A percentile compares a stretch with the other conserved stretches of the same genome.
Evolutionary conservation across 2,797 vertebrate species (phyloP).

Genomic region (Paguma larvata): DNA sequence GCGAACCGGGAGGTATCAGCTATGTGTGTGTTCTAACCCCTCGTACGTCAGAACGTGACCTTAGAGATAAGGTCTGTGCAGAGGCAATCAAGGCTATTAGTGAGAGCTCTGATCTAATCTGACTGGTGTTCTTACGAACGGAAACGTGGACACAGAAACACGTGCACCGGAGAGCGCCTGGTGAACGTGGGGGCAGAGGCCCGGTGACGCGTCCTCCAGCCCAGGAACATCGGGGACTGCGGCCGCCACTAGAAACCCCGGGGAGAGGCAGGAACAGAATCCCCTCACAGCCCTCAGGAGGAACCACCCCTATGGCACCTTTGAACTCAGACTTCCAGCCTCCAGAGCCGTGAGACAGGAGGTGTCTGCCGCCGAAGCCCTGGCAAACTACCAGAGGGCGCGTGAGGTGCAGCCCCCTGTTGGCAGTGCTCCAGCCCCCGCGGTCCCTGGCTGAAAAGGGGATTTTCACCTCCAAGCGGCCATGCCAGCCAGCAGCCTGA

Average conservation of each 20-base stretch:
- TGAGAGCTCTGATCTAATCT: background rate
- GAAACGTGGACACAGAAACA: background rate
- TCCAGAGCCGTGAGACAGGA: background rate
- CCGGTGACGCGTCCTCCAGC: background rate
- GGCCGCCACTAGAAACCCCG: background rate
- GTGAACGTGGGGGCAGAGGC: background rate
- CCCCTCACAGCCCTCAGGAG: background rate
- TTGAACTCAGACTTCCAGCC: background rate
- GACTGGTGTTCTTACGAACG: background rate
- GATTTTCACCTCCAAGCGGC: background rate
- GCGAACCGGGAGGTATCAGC: background rate
- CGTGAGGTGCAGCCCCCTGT: fast-evolving
- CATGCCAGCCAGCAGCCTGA: background rate
- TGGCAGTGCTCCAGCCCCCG: background rate
- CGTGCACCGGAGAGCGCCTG: background rate
- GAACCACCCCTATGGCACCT: fast-evolving
- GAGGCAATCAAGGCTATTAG: slow-evolving; percentile 16
- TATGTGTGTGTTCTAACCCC: background rate
- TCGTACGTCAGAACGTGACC: background rate
- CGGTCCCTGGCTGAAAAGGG: background rate
- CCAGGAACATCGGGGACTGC: background rate
- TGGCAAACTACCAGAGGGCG: background rate
- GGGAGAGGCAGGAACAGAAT: no score
- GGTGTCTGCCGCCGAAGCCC: background rate
- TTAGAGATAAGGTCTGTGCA: background rate